Conservation (phyloP, 2,113 vertebrate genomes). For the Menidia beryllina region DNA sequence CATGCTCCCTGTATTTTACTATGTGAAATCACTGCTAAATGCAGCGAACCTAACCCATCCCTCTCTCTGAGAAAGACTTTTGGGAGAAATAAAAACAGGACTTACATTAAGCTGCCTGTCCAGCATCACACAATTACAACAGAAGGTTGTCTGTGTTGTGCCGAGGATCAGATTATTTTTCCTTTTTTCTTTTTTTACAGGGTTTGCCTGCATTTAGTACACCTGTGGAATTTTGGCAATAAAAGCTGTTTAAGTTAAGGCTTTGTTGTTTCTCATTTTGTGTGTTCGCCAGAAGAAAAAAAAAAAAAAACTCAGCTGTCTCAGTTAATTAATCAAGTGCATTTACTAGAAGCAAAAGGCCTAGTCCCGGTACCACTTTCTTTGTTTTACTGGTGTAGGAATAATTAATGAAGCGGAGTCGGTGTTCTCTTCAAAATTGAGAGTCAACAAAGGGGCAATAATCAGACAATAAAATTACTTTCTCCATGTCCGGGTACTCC, state of each 20-base stretch:
- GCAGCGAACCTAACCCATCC: neutral
- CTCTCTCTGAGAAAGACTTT: neutral
- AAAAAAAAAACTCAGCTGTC: slow-evolving; percentile 3
- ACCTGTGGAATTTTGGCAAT: slow-evolving; percentile 28
- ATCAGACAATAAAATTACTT: no score
- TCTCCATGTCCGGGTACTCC: no score
- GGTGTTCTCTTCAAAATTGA: no score
- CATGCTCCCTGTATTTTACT: neutral
- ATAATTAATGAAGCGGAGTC: neutral
- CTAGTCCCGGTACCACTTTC: neutral
- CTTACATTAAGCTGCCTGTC: no score
- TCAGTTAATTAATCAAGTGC: slow-evolving; percentile 32
- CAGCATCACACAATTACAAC: no score
- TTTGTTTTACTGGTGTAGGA: neutral
- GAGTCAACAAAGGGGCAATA: no score
- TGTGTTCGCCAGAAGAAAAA: slow-evolving; percentile 16
- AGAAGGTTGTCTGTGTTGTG: no score
- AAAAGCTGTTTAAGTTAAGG: slow-evolving; percentile 21
- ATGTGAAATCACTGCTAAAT: neutral
- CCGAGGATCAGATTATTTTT: no score
- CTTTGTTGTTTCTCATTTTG: slow-evolving; percentile 40
- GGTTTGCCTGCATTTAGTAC: slow-evolving; percentile 4
- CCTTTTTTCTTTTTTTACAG: no score
- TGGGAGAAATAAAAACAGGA: neutral
- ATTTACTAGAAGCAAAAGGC: neutral